phyloP scores from a whole-genome alignment of 2,797 vertebrate genomes.

The Oreochromis mossambicus region DNA sequence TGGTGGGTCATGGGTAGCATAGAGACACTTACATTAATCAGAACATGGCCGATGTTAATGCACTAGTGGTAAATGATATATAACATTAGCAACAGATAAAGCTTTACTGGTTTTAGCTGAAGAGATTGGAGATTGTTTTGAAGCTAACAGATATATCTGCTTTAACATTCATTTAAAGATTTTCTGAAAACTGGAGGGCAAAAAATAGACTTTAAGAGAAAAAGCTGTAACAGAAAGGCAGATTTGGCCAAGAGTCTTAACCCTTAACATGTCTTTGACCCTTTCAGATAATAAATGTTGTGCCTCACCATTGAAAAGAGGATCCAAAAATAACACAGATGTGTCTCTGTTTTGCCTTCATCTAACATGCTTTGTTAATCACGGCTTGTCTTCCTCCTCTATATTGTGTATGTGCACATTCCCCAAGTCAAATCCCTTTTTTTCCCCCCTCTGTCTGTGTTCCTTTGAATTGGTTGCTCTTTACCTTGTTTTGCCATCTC shows the following conservation, averaged over 20 bases:
- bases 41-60: not conserved
- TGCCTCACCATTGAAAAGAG: not conserved
- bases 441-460: not conserved
- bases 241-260: not conserved
- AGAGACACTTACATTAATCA: not conserved
- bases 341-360: not conserved
- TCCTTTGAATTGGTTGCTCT: not conserved
- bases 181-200: not conserved
- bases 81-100: not conserved
- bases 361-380: not conserved
- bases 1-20: not conserved
- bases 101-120: not conserved
- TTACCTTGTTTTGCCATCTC: not conserved
- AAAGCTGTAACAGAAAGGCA: not conserved
- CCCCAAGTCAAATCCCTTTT: not conserved
- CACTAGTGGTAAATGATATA: not conserved
- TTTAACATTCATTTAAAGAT: not conserved
- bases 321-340: not conserved
- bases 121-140: not conserved
- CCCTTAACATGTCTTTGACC: not conserved
- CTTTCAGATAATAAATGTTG: not conserved
- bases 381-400: not conserved
- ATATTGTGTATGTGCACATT: not conserved
- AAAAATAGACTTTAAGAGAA: not conserved
- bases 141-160: not conserved